Conservation (phyloP, 2,797 vertebrate genomes). For the Cirrhinus mrigala region DNA sequence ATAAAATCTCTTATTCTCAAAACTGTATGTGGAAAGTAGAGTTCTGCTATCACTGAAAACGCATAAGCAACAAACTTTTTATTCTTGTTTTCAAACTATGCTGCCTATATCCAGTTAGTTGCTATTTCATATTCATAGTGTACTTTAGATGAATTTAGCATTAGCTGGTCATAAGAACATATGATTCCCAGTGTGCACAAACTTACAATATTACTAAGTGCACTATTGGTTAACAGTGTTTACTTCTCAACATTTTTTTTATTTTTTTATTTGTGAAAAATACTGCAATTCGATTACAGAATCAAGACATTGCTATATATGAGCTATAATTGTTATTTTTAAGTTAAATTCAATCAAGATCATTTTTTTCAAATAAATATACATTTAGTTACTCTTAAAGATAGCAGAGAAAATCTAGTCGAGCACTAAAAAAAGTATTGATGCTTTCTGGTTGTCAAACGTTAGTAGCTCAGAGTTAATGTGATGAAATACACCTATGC, state of each 20-base stretch:
- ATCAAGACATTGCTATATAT: neutral
- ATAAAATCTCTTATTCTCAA: neutral
- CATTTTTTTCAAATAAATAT: neutral
- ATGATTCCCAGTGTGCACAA: too few species aligned
- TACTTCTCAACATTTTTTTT: neutral
- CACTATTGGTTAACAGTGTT: neutral
- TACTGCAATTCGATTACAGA: neutral
- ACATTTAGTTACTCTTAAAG: neutral
- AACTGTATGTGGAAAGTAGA: too few species aligned
- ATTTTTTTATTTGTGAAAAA: too few species aligned
- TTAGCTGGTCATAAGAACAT: neutral
- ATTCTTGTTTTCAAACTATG: too few species aligned
- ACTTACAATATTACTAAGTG: neutral
- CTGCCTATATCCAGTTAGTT: too few species aligned
- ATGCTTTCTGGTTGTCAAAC: neutral
- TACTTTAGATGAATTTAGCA: neutral
- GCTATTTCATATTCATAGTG: neutral
- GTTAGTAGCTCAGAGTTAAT: neutral
- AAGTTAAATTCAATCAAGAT: fast-evolving
- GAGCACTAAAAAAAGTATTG: neutral
- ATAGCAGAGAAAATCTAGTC: neutral
- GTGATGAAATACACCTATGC: neutral
- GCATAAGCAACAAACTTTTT: too few species aligned
- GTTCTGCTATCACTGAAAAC: neutral
- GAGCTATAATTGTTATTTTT: neutral